Base-by-base conservation (phyloP, 1,140 invertebrate species). In the Danaus melanippus region DNA sequence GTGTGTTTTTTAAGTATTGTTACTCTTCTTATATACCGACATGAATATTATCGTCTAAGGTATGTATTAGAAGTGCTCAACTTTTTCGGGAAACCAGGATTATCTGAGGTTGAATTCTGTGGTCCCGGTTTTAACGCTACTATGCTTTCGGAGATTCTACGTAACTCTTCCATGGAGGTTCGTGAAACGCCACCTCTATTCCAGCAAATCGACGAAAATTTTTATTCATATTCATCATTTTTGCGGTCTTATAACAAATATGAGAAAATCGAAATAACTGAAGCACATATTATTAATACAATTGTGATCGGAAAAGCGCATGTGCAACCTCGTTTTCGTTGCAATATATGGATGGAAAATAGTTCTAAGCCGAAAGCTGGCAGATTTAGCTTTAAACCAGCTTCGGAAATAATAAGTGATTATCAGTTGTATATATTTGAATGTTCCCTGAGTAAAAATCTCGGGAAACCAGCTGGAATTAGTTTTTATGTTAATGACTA, bases 21-120 rank as follows among this genome's bases (percentile, higher is more conserved):
- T n/a, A 89, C 91, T 12, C 85, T 95, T 57, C 77, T 95, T 5
- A 89, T 94, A 61, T 95, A 95, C 70, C 88, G 93, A 45, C 92
- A 94, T 69, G 92, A 95, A 70, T 94, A 95, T 57, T 91, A 94
- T 68, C 89, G 90, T 42, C 79, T 94, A 9, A 88, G 91, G 49
- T 93, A 92, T 76, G 92, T 94, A 3, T 76, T 94, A 9, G 91
- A 93, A 88, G 92, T 94, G 7, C 88, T 94, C 12, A 93, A 93
- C 74, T 93, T 93, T 60, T 95, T 94, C 69, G 93, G 93, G 0
- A 89, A 90, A 46, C 90, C 91, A 9, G 79, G 81, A 39, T 70
- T 83, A 2, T 86, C 78, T 1, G 83, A 87, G 46, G 76, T 87
- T 10, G 86, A 89, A 45, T 81, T 89, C 42, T 87, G 87, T 58